phyloP scores from a whole-genome alignment of 2,888 invertebrate genomes.

The Dicyrtoma fusca region DNA sequence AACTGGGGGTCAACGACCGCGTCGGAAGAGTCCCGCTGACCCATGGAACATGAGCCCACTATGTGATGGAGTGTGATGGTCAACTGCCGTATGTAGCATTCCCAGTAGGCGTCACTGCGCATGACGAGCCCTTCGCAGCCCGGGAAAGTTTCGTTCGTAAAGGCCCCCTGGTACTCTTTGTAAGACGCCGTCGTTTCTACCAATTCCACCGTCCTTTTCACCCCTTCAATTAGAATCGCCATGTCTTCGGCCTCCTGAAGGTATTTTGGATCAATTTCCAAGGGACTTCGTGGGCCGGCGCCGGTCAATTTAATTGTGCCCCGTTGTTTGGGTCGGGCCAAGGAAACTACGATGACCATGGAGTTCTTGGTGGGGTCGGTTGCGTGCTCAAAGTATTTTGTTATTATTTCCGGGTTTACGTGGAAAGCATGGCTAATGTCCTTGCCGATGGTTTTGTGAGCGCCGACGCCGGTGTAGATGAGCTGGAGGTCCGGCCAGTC shows the following conservation, averaged over 20 bases:
- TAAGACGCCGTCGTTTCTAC: constrained; percentile 45
- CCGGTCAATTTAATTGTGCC: constrained; percentile 41
- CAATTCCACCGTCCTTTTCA: constrained; percentile 46
- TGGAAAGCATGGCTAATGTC: constrained; percentile 44
- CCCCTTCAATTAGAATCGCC: constrained; percentile 42
- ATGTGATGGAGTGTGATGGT: constrained; percentile 74
- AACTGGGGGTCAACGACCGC: constrained; percentile 52
- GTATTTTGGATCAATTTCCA: constrained; percentile 48
- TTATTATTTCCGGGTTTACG: constrained; percentile 35
- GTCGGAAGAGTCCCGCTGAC: constrained; percentile 61
- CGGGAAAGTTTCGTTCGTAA: constrained; percentile 42
- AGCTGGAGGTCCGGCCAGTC: constrained; percentile 48
- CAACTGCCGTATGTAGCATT: constrained; percentile 66
- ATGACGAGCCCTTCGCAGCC: constrained; percentile 59
- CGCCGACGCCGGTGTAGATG: constrained; percentile 38
- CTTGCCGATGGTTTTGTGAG: constrained; percentile 40
- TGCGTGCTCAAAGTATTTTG: constrained; percentile 44
- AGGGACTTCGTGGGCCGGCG: constrained; percentile 30
- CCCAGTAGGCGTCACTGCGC: constrained; percentile 68
- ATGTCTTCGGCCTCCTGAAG: constrained; percentile 47
- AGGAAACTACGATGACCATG: constrained; percentile 42
- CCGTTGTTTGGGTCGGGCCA: constrained; percentile 43
- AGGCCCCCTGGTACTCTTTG: constrained; percentile 36
- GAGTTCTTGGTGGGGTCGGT: constrained; percentile 40
- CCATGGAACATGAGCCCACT: constrained; percentile 71